These are phyloP conservation scores for Lacerta bilineata DNA, from an alignment of 2,797 vertebrate species.

Conservation along the genomic window DNA sequence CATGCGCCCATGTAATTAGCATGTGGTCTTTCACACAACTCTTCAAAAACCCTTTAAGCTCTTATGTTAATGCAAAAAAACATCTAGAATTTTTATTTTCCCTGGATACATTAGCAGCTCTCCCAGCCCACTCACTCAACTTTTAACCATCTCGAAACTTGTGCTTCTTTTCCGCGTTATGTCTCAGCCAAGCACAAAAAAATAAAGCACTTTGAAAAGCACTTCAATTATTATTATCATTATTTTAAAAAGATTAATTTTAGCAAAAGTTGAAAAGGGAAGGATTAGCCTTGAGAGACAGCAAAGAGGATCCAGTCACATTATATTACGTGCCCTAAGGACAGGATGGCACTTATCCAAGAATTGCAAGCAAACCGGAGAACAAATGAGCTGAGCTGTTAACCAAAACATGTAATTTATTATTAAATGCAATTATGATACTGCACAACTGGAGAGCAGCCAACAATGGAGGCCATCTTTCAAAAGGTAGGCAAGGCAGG, in stretches of 20 bases:
- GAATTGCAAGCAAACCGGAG: neutral
- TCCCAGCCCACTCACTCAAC: neutral
- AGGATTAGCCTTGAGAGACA: conserved; percentile 42
- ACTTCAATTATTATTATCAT: conserved; percentile 1
- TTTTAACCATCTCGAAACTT: neutral
- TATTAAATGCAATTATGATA: conserved; percentile 28
- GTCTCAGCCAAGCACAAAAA: conserved; percentile 16
- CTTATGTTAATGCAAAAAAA: too few relatives aligned
- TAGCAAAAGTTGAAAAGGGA: conserved; percentile 28
- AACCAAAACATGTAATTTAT: conserved; percentile 48
- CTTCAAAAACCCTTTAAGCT: too few relatives aligned
- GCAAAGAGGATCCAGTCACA: neutral
- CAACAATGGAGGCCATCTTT: conserved; percentile 10
- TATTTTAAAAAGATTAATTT: conserved; percentile 46
- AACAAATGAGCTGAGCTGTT: neutral
- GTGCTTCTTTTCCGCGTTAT: neutral
- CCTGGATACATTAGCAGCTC: neutral
- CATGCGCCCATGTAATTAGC: too few relatives aligned
- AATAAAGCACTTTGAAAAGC: conserved; percentile 19
- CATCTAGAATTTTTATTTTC: too few relatives aligned
- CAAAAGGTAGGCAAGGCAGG: conserved; percentile 13
- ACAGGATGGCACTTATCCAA: neutral
- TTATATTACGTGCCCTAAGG: neutral
- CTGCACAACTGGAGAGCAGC: neutral
- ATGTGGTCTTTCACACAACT: too few relatives aligned